A percentile compares a stretch with the other conserved stretches of the same genome.
Evolutionary conservation across 1,140 invertebrate species (phyloP).

Genomic region (Melipona quadrifasciata): DNA sequence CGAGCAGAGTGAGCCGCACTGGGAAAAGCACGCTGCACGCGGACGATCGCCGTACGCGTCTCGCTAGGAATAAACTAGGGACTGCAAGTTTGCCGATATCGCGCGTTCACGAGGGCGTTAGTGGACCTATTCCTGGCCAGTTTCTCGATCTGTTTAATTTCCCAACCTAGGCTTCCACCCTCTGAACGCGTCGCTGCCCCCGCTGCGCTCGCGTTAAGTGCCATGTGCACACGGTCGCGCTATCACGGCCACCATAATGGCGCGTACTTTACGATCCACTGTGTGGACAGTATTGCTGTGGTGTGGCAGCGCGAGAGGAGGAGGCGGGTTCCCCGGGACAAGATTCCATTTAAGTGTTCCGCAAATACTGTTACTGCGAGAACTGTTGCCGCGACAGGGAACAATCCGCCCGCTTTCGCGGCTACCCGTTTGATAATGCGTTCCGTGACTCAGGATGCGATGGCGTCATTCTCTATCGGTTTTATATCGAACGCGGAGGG

Average conservation of each 20-base stretch:
- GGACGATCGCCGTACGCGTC: too few relatives aligned
- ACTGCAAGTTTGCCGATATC: not conserved
- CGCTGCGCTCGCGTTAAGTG: conserved; percentile 38
- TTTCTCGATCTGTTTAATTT: not conserved
- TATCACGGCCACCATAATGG: conserved; percentile 61
- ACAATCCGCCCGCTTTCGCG: conserved; percentile 57
- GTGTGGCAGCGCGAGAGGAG: not conserved
- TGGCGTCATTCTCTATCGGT: conserved; percentile 55
- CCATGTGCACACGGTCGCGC: conserved; percentile 37
- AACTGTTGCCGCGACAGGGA: conserved; percentile 41
- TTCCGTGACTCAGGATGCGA: conserved; percentile 38
- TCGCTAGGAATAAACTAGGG: not conserved
- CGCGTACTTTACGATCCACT: conserved; percentile 55
- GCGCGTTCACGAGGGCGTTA: not conserved
- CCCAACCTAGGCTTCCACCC: not conserved
- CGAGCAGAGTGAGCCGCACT: too few relatives aligned
- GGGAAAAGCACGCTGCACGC: too few relatives aligned
- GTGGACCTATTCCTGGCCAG: not conserved
- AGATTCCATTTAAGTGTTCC: conserved; percentile 68
- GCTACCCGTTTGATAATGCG: conserved; percentile 58
- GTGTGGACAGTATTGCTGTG: conserved; percentile 50
- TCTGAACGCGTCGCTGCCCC: not conserved
- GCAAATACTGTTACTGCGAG: conserved; percentile 69
- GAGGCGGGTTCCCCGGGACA: conserved; percentile 35
- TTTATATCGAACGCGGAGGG: conserved; percentile 49